Evolutionary conservation across 1,140 invertebrate genomes (phyloP).

Genomic region (Pogonomyrmex californicus): DNA sequence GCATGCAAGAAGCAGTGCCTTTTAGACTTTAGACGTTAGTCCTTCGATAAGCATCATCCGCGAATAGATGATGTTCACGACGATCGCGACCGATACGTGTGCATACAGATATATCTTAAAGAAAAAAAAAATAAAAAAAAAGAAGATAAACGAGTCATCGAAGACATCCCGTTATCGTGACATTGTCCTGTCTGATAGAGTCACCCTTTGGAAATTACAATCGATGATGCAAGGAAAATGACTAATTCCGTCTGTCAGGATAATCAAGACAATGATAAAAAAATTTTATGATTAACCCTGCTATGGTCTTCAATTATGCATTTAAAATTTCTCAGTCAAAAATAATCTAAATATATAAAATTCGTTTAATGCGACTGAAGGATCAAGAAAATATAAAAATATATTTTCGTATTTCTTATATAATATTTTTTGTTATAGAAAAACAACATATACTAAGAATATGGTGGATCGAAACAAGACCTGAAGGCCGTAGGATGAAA

Average conservation of each 20-base stretch:
- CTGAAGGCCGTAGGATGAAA: too few relatives aligned
- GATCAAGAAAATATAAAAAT: too few relatives aligned
- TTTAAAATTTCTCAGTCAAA: too few relatives aligned
- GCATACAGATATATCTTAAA: constrained; percentile 20
- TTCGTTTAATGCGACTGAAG: too few relatives aligned
- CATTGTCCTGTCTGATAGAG: not conserved
- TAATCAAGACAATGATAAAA: not conserved
- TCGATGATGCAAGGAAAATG: not conserved
- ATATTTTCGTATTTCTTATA: too few relatives aligned
- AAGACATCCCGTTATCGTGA: not conserved
- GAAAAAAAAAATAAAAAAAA: not conserved
- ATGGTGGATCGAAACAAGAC: too few relatives aligned
- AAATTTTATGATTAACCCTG: not conserved
- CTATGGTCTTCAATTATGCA: too few relatives aligned
- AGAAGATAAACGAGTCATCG: not conserved
- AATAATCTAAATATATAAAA: too few relatives aligned
- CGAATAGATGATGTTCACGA: not conserved
- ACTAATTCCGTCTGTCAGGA: not conserved
- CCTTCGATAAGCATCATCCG: constrained; percentile 14
- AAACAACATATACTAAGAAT: too few relatives aligned
- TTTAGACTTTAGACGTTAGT: constrained; percentile 47
- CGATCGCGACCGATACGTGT: not conserved
- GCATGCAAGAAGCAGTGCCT: not conserved
- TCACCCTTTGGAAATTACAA: not conserved
- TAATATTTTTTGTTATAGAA: too few relatives aligned